Evolutionary conservation across 2,888 invertebrate genomes (phyloP), one percentile per base, ranked within the genome.

Genomic region (Dendrolimus pini): DNA sequence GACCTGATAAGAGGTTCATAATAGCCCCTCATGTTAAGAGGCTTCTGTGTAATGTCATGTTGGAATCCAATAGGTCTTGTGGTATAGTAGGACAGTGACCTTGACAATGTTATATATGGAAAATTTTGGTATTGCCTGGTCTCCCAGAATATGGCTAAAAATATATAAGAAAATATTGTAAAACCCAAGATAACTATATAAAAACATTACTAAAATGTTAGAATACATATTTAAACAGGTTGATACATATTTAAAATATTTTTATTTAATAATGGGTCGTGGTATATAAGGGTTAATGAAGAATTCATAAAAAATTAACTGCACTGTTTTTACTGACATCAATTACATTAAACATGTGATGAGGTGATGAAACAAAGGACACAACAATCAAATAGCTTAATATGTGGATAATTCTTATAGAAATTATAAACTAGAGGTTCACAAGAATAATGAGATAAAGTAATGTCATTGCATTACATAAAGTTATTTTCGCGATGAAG

Each of bases 71-170:
- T 65, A 41, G 84, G 84, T 64, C 82, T 80, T 42, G 81, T 81
- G 65, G 85, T 85, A 73, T 89, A 89, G 75, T 87, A 89, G 53
- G 86, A 87, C 63, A 90, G 67, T 76, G 89, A 85, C 81, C 88
- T 88, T 85, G 89, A 85, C 52, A 85, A 75, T 58, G 84, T 83
- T 66, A 89, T 78, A 71, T 83, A 85, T 75, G 88, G 85, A 76
- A 84, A 80, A 74, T 85, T 85, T 77, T 85, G 85, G 71, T 78
- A 83, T 61, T 82, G 83, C 66, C 75, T 80, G 66, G 75, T 79
- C 69, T 89, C 89, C 85, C 84, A 84, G 70, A 83, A 62, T 69
- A 85, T 64, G 61, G 79, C 90, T 89, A 75, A 59, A 87, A 30
- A 30, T 6, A 83, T 54, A 59, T 64, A 65, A 61, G 59, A 30